These are phyloP conservation scores for Eptesicus fuscus DNA, from an alignment of 2,113 vertebrate species.

Conservation along the genomic window DNA sequence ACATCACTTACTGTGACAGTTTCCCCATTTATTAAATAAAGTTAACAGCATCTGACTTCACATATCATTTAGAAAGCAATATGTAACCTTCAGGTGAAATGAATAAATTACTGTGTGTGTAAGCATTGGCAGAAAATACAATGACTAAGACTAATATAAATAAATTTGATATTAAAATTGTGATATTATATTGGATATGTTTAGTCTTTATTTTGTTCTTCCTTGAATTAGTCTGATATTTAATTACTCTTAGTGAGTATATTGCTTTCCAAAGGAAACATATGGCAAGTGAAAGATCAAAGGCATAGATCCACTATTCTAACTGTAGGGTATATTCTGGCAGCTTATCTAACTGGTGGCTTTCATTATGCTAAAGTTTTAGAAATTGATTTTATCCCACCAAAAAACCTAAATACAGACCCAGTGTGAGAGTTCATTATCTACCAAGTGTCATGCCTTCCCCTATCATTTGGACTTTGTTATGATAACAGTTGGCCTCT, in stretches of 20 bases:
- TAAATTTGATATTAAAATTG: not conserved
- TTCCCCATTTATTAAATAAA: constrained; percentile 60
- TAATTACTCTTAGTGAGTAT: not conserved
- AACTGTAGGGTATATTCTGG: not conserved
- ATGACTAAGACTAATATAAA: constrained; percentile 7
- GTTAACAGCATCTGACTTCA: constrained; percentile 43
- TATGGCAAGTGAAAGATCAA: constrained; percentile 17
- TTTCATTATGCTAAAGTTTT: not conserved
- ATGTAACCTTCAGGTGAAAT: constrained; percentile 45
- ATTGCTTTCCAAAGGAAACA: constrained; percentile 33
- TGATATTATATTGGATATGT: not conserved
- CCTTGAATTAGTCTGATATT: constrained; percentile 6
- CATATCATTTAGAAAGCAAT: constrained; percentile 60
- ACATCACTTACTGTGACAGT: constrained; percentile 51
- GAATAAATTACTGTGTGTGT: not conserved
- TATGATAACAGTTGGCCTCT: constrained; percentile 45
- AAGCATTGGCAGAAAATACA: constrained; percentile 34
- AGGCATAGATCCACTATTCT: not conserved
- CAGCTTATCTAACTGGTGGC: not conserved
- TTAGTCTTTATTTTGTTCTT: not conserved
- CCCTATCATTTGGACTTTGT: constrained; percentile 29
- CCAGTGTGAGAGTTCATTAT: constrained; percentile 27
- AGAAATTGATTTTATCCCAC: not conserved
- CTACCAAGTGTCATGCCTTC: constrained; percentile 41
- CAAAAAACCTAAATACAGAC: constrained; percentile 40